Evolutionary conservation across 2,797 vertebrate species (phyloP), one percentile per base, ranked within the genome.

Genomic region (Sebastes matsubarae): DNA sequence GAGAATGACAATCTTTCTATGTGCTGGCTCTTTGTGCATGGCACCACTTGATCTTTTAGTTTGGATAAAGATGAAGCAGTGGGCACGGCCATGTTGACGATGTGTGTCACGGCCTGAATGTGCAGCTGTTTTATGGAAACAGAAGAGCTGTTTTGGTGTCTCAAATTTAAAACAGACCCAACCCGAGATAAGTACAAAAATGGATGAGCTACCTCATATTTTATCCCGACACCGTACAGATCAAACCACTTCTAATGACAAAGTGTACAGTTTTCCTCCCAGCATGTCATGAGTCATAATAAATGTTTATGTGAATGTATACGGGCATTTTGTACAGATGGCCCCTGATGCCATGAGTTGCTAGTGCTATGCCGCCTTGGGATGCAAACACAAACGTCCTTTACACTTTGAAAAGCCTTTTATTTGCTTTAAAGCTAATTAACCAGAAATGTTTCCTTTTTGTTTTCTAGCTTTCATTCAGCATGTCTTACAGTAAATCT

Each of bases 131-230:
- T 70, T 32, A 52, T 78, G 68, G 75, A 75, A 78, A 75, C 34
- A 22, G 70, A 75, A 68, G 57, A 67, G 64, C 68, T 57, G 61
- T 34, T 68, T 83, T 65, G 38, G 57, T 61, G 42, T 87, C 72
- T 78, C 34, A 38, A 63, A 77, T 71, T 22, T 9, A 16, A 85
- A 76, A 75, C 30, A 5, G 29, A 74, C 55, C 57, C 14, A 46
- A 75, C 65, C 58, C 58, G 20, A 78, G 65, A 89, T 60, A 80
- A 86, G 80, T 86, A 82, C 87, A 89, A 16, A 83, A 84, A 84
- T 87, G 67, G 91, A 79, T 86, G 87, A 93, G 94, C 93, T 95
- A 95, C 93, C 93, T 95, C 93, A 85, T 92, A 80, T 82, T 88
- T 80, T 83, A 72, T 83, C 88, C 80, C 38, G 38, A 78, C 73